Base-by-base conservation (phyloP, 2,113 vertebrate species). In the Heterotis niloticus region DNA sequence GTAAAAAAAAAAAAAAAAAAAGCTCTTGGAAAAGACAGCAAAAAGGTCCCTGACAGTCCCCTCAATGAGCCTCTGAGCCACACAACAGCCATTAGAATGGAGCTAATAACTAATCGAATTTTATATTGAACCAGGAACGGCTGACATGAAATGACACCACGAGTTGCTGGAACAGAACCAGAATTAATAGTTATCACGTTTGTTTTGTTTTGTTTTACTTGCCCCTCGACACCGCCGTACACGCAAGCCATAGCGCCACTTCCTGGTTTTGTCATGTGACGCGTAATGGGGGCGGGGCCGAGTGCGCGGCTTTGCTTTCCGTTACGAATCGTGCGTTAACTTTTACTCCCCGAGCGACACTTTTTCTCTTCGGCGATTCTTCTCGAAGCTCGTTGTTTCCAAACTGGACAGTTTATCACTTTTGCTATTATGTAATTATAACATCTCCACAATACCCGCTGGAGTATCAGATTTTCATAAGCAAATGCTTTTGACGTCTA, bases 151-250 rank as follows among this genome's bases (percentile, higher is more conserved):
- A n/a, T 26, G 54, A 56, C 10, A 67, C n/a, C 28, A 57, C 18
- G n/a, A 26, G 3, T 4, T 44, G 7, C 34, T 44, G 1, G 24
- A 0, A 26, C 10, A 12, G 26, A 62, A 0, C 44, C 13, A 18
- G 64, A 68, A n/a, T 24, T 23, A 29, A 28, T 28, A 5, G 5
- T 65, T 69, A 71, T 66, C 59, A 0, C 10, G 4, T 10, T 11
- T 11, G 17, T 64, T 52, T 84, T 11, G 17, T 64, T 52, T 84
- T 84, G 70, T 17, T 54, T 68, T 79, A 82, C 88, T 90, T 23
- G 90, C 90, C 90, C 91, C 1, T 92, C 90, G 16, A 92, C 83
- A 72, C 90, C 90, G 4, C 90, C 89, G 84, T 84, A 91, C 79
- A 92, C 87, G 0, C 78, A 3, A 28, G 84, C 80, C 91, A 91